Base-by-base conservation (phyloP, 1,140 invertebrate species). In the Pantala flavescens region DNA sequence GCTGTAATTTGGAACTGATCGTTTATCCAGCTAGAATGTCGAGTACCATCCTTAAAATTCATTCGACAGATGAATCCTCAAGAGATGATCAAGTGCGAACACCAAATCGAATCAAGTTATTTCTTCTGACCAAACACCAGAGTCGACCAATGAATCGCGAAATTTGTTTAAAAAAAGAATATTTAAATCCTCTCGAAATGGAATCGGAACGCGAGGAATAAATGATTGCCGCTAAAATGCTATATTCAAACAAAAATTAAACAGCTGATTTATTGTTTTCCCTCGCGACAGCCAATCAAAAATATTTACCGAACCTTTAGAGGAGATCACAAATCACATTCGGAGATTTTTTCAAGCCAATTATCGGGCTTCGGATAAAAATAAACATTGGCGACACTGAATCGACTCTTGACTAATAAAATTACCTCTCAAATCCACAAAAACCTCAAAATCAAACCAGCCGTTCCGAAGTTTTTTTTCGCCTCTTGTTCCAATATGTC, bases 331-430 rank as follows among this genome's bases (percentile, higher is more conserved):
- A 63, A 63, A 19, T 63, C 49, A 63, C 49, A 21, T 36, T 63
- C 49, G 49, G 12, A 63, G n/a, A 63, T 63, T 63, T 63, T 63
- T 63, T 63, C 14, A 63, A 63, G n/a, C 49, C 49, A 63, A 63
- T 63, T 63, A 63, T 12, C 16, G n/a, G 49, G 49, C 2, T 3
- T 3, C 14, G 49, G 49, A 63, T 63, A 63, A 63, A 63, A 63
- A 63, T 19, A 63, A 63, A 19, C 16, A 63, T 19, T 16, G 49
- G 49, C 14, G 49, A 63, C 14, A 63, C 49, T 5, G 49, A 63
- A 19, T 19, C 49, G 49, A 19, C 49, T 21, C n/a, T 63, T 21
- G 49, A 21, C 14, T 63, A 63, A 63, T 63, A 63, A 63, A 63
- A 63, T 19, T 21, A 21, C 49, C 14, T 16, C n/a, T 21, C 14